Evolutionary conservation across 2,888 invertebrate species (phyloP).

Genomic region (Polylopha cassiicola): DNA sequence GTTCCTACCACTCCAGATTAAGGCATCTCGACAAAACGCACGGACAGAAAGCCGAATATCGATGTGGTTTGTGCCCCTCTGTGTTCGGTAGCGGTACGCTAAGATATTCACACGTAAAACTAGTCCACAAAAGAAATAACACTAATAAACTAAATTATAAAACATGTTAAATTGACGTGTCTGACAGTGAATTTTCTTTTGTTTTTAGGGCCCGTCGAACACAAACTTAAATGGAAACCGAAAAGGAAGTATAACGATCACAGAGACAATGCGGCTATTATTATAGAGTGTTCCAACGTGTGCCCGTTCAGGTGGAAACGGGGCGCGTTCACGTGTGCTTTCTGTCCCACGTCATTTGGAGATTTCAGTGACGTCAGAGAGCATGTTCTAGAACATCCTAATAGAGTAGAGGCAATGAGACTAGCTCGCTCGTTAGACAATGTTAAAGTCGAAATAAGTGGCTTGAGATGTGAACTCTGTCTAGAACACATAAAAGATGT

Average conservation of each 20-base stretch:
- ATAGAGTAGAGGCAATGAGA: conserved; percentile 46
- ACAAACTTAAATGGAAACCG: conserved; percentile 54
- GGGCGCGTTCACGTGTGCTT: conserved; percentile 56
- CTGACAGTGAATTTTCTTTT: conserved; percentile 55
- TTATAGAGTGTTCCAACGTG: conserved; percentile 60
- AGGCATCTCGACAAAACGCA: conserved; percentile 47
- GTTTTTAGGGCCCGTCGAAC: conserved; percentile 56
- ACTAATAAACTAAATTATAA: conserved; percentile 22
- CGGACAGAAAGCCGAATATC: conserved; percentile 45
- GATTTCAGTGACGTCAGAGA: conserved; percentile 49
- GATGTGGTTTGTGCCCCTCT: conserved; percentile 42
- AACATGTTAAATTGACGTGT: conserved; percentile 22
- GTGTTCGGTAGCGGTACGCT: conserved; percentile 50
- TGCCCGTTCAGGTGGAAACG: conserved; percentile 64
- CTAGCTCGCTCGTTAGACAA: conserved; percentile 38
- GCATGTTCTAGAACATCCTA: conserved; percentile 46
- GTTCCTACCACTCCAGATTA: conserved; percentile 44
- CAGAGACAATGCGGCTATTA: conserved; percentile 62
- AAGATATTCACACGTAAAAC: conserved; percentile 55
- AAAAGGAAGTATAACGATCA: conserved; percentile 60
- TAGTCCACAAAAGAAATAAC: conserved; percentile 42
- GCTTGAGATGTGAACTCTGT: conserved; percentile 55
- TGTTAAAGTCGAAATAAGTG: conserved; percentile 56
- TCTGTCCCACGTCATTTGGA: conserved; percentile 50
- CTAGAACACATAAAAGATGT: conserved; percentile 35